phyloP scores from a whole-genome alignment of 1,140 invertebrate genomes.

The Diorhabda carinulata region DNA sequence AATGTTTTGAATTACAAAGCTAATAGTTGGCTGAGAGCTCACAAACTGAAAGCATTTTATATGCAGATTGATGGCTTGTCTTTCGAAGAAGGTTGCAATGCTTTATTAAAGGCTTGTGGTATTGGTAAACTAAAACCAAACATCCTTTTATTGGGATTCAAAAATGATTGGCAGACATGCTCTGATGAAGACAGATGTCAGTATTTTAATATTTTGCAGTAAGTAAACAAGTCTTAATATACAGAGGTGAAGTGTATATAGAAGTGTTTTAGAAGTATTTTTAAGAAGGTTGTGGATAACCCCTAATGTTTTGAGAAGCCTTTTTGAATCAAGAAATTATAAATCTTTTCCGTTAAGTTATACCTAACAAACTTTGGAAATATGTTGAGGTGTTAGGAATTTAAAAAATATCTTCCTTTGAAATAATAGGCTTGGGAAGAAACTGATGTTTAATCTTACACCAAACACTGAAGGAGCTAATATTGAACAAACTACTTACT shows the following conservation, averaged over 20 bases:
- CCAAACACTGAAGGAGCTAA: too few relatives aligned
- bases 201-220: constrained; percentile 93
- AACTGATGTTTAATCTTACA: too few relatives aligned
- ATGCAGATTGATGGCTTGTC: constrained; percentile 71
- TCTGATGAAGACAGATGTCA: constrained; percentile 66
- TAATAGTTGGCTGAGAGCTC: constrained; percentile 74
- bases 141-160: constrained; percentile 88
- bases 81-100: constrained; percentile 71
- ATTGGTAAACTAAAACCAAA: constrained; percentile 88
- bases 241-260: too few relatives aligned
- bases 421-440: too few relatives aligned
- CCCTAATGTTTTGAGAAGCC: too few relatives aligned
- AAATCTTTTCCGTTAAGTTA: constrained; percentile 1
- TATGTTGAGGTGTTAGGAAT: too few relatives aligned
- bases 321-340: neutral
- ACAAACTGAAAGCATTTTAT: constrained; percentile 92
- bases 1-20: constrained; percentile 57
- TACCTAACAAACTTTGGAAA: too few relatives aligned
- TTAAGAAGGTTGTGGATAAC: too few relatives aligned
- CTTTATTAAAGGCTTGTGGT: constrained; percentile 75
- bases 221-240: constrained; percentile 47
- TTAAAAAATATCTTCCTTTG: too few relatives aligned
- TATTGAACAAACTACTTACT: too few relatives aligned
- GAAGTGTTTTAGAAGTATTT: too few relatives aligned
- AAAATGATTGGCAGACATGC: constrained; percentile 82